phyloP scores from a whole-genome alignment of 2,797 vertebrate species.

The Molossus alvarezi region DNA sequence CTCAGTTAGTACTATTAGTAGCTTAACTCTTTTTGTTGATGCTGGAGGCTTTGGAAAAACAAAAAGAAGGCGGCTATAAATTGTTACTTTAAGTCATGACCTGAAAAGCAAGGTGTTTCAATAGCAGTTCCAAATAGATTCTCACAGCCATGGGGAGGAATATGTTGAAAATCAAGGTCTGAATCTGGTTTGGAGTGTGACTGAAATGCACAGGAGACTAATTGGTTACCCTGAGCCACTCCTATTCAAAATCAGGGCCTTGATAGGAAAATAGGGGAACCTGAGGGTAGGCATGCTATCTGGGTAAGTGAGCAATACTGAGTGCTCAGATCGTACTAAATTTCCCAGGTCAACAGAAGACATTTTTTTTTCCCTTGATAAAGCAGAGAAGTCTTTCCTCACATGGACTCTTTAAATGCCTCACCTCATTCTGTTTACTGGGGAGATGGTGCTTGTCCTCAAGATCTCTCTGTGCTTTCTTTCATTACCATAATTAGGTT shows the following conservation, averaged over 20 bases:
- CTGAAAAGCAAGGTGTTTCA: neutral
- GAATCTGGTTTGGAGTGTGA: neutral
- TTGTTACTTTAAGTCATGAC: neutral
- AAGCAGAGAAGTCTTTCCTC: neutral
- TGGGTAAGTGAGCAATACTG: neutral
- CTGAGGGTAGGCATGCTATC: neutral
- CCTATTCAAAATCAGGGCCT: neutral
- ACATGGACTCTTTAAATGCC: neutral
- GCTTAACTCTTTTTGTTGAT: neutral
- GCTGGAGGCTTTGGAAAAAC: neutral
- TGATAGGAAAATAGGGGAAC: neutral
- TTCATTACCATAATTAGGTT: neutral
- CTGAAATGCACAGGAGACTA: neutral
- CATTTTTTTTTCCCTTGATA: neutral
- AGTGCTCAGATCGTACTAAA: neutral
- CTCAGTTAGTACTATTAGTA: neutral
- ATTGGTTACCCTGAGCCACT: neutral
- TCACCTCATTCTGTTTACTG: neutral
- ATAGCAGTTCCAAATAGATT: neutral
- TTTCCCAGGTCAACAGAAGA: neutral
- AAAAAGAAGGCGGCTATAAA: neutral
- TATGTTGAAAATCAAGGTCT: constrained; percentile 4
- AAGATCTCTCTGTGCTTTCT: neutral
- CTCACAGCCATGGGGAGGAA: neutral
- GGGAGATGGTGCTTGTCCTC: neutral